These are phyloP conservation scores for Ochlodes sylvanus DNA, from an alignment of 2,888 invertebrate genomes.

Conservation along the genomic window DNA sequence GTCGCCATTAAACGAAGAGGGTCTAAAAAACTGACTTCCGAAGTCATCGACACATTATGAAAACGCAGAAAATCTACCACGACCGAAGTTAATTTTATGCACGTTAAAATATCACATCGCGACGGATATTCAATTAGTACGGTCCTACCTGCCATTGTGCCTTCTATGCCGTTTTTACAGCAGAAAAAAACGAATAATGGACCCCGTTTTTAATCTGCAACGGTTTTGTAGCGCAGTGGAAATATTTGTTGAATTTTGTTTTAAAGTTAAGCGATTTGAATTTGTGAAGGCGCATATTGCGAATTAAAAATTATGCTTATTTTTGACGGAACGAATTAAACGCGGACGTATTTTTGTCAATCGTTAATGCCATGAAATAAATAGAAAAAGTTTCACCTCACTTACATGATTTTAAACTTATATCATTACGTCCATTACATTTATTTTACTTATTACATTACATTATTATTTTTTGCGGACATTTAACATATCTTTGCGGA, in stretches of 20 bases:
- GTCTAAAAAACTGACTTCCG: conserved; percentile 11
- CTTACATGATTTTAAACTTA: too few species aligned
- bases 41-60: conserved; percentile 29
- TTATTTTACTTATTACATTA: too few species aligned
- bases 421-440: too few species aligned
- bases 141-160: conserved; percentile 66
- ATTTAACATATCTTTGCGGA: too few species aligned
- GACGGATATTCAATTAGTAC: conserved; percentile 55
- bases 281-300: not conserved
- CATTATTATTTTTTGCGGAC: too few species aligned
- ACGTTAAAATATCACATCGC: conserved; percentile 47
- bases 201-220: conserved; percentile 27
- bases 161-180: conserved; percentile 36
- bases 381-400: too few species aligned
- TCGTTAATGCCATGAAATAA: too few species aligned
- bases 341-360: too few species aligned
- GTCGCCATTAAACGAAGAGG: too few species aligned
- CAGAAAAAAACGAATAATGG: conserved; percentile 25
- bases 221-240: conserved; percentile 40
- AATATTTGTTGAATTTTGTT: conserved; percentile 43
- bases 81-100: conserved; percentile 44
- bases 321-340: too few species aligned
- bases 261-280: conserved; percentile 9
- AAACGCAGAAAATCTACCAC: conserved; percentile 27
- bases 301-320: too few species aligned